Evolutionary conservation across 2,113 vertebrate genomes (phyloP).

Genomic region (Zosterops lateralis): DNA sequence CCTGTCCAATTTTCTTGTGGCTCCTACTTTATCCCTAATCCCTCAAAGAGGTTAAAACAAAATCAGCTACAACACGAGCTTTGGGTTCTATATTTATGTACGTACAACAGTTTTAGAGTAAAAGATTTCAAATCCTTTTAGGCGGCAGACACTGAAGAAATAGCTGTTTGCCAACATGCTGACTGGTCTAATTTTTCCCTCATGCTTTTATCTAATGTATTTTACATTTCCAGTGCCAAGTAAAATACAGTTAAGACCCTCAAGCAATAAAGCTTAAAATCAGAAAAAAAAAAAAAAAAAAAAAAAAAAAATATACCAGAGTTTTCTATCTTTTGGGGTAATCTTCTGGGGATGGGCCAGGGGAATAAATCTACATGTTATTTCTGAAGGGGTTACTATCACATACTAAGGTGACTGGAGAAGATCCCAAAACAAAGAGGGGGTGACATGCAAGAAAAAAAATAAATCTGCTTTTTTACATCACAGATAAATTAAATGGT

Average conservation of each 20-base stretch:
- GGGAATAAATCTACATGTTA: slow-evolving; percentile 20
- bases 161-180: slow-evolving; percentile 34
- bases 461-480: background rate
- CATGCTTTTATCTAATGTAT: slow-evolving; percentile 27
- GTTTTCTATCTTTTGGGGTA: slow-evolving; percentile 42
- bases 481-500: background rate
- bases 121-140: slow-evolving; percentile 24
- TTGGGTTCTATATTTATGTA: background rate
- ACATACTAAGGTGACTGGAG: background rate
- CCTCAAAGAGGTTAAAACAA: background rate
- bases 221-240: slow-evolving; percentile 57
- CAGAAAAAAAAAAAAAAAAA: background rate
- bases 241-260: slow-evolving; percentile 59
- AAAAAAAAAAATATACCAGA: background rate
- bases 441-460: background rate
- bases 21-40: background rate
- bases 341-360: background rate
- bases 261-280: slow-evolving; percentile 41
- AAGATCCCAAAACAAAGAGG: background rate
- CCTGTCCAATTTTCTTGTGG: background rate
- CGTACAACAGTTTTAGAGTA: background rate
- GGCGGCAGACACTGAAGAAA: slow-evolving; percentile 43
- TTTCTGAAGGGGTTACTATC: background rate
- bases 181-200: slow-evolving; percentile 44
- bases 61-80: background rate